Evolutionary conservation across 1,140 invertebrate genomes (phyloP).

Genomic region (Temnothorax nylanderi): DNA sequence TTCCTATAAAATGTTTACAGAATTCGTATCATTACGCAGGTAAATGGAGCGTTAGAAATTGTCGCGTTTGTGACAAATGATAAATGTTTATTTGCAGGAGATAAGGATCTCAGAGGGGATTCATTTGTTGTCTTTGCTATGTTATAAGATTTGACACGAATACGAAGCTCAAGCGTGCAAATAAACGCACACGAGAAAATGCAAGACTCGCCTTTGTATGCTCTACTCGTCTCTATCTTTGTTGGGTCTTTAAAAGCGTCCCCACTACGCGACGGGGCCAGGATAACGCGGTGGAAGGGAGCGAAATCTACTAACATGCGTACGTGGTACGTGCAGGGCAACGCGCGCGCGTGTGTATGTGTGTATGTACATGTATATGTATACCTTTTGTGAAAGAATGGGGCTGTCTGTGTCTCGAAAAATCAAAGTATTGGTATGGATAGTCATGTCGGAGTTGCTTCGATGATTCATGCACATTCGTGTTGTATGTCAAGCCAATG

Average conservation of each 20-base stretch:
- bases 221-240: not conserved
- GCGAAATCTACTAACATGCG: not conserved
- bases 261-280: not conserved
- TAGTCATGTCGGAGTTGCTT: not conserved
- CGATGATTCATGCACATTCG: constrained; percentile 57
- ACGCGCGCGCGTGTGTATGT: not conserved
- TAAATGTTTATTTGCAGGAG: constrained; percentile 24
- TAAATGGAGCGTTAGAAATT: not conserved
- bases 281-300: not conserved
- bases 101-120: not conserved
- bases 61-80: not conserved
- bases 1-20: not conserved
- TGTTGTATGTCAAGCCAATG: not conserved
- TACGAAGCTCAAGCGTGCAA: not conserved
- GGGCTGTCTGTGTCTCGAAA: not conserved
- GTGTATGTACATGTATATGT: too few species aligned
- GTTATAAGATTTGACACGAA: not conserved
- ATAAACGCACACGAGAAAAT: not conserved
- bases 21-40: not conserved
- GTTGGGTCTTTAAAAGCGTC: not conserved
- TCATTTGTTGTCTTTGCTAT: not conserved
- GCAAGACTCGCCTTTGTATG: not conserved
- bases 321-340: not conserved
- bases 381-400: not conserved
- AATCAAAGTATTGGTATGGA: not conserved